phyloP scores from a whole-genome alignment of 1,140 invertebrate genomes.

The Conopomorpha cramerella region DNA sequence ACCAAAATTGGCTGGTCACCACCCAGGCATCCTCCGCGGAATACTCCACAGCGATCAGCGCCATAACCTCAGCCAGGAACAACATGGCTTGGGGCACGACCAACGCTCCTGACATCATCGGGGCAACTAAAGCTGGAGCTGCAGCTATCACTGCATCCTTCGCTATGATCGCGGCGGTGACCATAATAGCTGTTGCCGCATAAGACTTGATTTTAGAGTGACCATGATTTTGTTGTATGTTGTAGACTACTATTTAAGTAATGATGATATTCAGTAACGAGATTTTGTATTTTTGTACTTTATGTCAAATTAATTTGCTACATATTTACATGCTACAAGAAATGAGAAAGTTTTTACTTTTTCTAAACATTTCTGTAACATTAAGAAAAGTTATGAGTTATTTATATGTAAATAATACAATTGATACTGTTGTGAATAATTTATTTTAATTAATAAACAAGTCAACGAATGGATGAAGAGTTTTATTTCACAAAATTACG shows the following conservation, averaged over 20 bases:
- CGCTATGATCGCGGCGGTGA: constrained; percentile 13
- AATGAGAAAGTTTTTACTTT: too few relatives aligned
- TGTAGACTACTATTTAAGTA: constrained; percentile 1
- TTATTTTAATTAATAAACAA: too few relatives aligned
- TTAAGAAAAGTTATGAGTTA: too few relatives aligned
- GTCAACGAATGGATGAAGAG: too few relatives aligned
- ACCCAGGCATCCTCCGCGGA: constrained; percentile 18
- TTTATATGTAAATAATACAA: too few relatives aligned
- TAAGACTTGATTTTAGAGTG: constrained; percentile 6
- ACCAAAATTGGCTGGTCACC: constrained; percentile 27
- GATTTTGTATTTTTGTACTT: not conserved
- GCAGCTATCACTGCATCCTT: constrained; percentile 13
- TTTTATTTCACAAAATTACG: too few relatives aligned
- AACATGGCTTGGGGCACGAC: constrained; percentile 34
- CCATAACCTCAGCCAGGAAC: constrained; percentile 22
- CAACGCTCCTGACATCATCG: constrained; percentile 23
- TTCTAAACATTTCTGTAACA: too few relatives aligned
- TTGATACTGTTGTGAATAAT: too few relatives aligned
- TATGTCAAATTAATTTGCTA: constrained; percentile 1
- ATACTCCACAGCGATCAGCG: constrained; percentile 18
- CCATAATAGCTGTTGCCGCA: constrained; percentile 12
- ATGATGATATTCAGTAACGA: constrained; percentile 1
- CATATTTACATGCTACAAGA: too few relatives aligned
- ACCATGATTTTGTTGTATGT: not conserved
- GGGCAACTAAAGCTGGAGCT: constrained; percentile 20